Percentiles rank a stretch among this genome's conserved stretches.
Evolutionary conservation across 2,888 invertebrate species (phyloP).

Genomic region (Ctena decussata): DNA sequence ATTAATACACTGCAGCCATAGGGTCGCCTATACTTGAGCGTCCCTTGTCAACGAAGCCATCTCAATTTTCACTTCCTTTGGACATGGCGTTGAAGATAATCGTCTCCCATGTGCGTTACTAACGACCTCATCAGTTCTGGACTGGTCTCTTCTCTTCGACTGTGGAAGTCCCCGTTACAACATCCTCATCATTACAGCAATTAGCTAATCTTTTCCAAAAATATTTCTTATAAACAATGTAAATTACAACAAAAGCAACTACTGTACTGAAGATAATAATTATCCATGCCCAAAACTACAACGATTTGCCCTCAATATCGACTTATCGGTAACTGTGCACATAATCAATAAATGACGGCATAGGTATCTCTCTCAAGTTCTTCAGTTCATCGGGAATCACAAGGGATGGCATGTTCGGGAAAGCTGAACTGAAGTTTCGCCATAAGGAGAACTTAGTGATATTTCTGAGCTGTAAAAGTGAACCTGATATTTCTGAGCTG

Average conservation of each 20-base stretch:
- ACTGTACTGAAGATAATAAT: neutral
- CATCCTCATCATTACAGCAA: neutral
- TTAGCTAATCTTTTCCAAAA: slow-evolving; percentile 1
- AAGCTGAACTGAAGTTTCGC: neutral
- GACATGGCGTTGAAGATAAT: no score
- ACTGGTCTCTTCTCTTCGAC: neutral
- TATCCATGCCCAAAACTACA: neutral
- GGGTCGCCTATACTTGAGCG: no score
- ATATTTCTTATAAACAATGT: neutral
- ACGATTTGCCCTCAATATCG: neutral
- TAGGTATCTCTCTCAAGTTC: slow-evolving; percentile 20
- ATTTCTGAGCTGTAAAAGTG: neutral
- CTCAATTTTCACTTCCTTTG: no score
- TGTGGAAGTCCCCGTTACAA: neutral
- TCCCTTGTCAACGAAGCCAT: no score
- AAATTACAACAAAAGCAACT: neutral
- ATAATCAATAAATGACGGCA: slow-evolving; percentile 9
- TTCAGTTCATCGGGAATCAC: neutral
- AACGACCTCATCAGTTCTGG: no score
- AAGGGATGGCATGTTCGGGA: neutral
- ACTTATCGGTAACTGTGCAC: neutral
- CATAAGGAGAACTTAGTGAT: neutral
- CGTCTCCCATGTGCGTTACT: no score
- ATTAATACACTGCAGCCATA: no score
- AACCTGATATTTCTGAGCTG: neutral